Percentiles rank a stretch among this genome's conserved stretches.
phyloP scores from a whole-genome alignment of 2,888 invertebrate species.

The Orchestes rusci region DNA sequence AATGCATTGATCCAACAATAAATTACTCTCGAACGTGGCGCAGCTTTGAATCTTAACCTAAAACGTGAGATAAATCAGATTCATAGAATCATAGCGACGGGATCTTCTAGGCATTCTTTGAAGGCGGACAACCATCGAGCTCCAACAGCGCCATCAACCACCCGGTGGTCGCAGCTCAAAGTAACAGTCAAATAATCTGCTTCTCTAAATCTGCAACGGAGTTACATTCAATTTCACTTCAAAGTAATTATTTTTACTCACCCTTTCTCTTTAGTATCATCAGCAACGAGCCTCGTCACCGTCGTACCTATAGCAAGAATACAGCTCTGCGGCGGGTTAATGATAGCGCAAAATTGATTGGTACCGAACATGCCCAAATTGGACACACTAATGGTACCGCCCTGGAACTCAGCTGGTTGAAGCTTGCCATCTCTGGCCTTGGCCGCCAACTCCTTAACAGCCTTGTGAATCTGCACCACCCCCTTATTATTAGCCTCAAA shows the following conservation, averaged over 20 bases:
- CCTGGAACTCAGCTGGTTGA: constrained; percentile 92
- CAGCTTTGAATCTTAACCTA: neutral
- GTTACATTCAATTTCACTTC: no score
- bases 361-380: constrained; percentile 94
- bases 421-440: constrained; percentile 86
- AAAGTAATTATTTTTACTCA: constrained; percentile 43
- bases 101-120: constrained; percentile 83
- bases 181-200: constrained; percentile 82
- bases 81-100: constrained; percentile 89
- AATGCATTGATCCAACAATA: no score
- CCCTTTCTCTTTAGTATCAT: constrained; percentile 66
- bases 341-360: constrained; percentile 84
- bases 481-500: constrained; percentile 88
- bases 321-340: constrained; percentile 93
- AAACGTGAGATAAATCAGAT: neutral
- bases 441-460: constrained; percentile 70
- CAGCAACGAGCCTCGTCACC: constrained; percentile 67
- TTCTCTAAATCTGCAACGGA: constrained; percentile 56
- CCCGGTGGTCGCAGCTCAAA: constrained; percentile 93
- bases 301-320: constrained; percentile 88
- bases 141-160: constrained; percentile 96
- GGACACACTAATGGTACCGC: constrained; percentile 90
- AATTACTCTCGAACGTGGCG: no score
- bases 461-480: constrained; percentile 70
- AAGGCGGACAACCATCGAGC: constrained; percentile 93